phyloP scores from a whole-genome alignment of 2,797 vertebrate species.

The Rhinogobio ventralis region DNA sequence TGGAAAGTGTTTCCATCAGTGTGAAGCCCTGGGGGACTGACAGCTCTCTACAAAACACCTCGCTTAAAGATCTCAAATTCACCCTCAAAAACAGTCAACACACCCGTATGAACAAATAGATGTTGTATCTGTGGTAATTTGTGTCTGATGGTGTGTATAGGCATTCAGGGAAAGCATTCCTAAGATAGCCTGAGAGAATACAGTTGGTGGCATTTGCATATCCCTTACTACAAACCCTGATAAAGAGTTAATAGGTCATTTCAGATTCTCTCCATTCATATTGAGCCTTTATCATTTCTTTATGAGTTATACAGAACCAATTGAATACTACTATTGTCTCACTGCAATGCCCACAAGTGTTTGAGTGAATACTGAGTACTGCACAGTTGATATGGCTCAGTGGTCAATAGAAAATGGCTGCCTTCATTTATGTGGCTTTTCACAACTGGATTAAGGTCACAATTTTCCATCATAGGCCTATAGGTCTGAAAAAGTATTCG shows the following conservation, averaged over 20 bases:
- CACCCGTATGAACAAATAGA: constrained; percentile 6
- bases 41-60: constrained; percentile 41
- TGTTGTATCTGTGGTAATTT: constrained; percentile 28
- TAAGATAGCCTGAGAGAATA: constrained; percentile 53
- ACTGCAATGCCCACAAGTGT: background rate
- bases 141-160: constrained; percentile 30
- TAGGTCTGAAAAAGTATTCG: background rate
- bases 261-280: constrained; percentile 44
- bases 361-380: background rate
- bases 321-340: constrained; percentile 66
- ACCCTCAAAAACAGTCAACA: constrained; percentile 43
- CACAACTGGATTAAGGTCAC: background rate
- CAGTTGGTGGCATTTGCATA: constrained; percentile 75
- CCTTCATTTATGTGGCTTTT: constrained; percentile 7
- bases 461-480: background rate
- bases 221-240: constrained; percentile 56
- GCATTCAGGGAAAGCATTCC: constrained; percentile 38
- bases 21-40: constrained; percentile 38
- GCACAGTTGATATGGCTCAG: background rate
- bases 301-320: constrained; percentile 19
- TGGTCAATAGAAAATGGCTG: background rate
- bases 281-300: constrained; percentile 30
- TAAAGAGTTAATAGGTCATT: constrained; percentile 57
- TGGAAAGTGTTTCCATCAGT: constrained; percentile 45
- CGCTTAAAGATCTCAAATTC: constrained; percentile 17